Evolutionary conservation across 2,113 vertebrate genomes (phyloP).

Genomic region (Eleginops maclovinus): DNA sequence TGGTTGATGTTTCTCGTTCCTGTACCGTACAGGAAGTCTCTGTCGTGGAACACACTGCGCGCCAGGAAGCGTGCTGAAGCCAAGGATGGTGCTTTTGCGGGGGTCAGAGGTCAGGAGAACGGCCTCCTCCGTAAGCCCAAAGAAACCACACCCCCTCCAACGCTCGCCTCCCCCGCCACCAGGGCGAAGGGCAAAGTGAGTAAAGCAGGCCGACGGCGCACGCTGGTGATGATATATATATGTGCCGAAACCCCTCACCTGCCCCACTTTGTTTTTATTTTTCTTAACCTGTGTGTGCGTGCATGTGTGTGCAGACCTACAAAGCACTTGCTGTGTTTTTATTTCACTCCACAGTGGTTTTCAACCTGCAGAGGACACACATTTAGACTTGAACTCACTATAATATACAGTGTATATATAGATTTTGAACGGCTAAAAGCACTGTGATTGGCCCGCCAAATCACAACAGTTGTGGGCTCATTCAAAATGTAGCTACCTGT

Average conservation of each 20-base stretch:
- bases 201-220: conserved; percentile 80
- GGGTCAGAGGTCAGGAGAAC: conserved; percentile 91
- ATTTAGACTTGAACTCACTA: background rate
- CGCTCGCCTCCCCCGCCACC: conserved; percentile 87
- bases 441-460: background rate
- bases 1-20: conserved; percentile 89
- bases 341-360: conserved; percentile 40
- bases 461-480: background rate
- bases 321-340: conserved; percentile 10
- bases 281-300: conserved; percentile 40
- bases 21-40: conserved; percentile 96
- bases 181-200: conserved; percentile 96
- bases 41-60: conserved; percentile 99
- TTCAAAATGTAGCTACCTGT: background rate
- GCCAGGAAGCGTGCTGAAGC: conserved; percentile 95
- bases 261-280: conserved; percentile 27
- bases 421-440: background rate
- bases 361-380: conserved; percentile 34
- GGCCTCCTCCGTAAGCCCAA: conserved; percentile 93
- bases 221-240: conserved; percentile 58
- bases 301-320: conserved; percentile 18
- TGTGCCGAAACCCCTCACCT: conserved; percentile 48
- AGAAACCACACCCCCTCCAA: conserved; percentile 78
- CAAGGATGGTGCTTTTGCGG: conserved; percentile 87
- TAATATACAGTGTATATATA: background rate